Base-by-base conservation (phyloP, 37 sponge, comb jelly and placozoan genomes). In the Oopsacas minuta region DNA sequence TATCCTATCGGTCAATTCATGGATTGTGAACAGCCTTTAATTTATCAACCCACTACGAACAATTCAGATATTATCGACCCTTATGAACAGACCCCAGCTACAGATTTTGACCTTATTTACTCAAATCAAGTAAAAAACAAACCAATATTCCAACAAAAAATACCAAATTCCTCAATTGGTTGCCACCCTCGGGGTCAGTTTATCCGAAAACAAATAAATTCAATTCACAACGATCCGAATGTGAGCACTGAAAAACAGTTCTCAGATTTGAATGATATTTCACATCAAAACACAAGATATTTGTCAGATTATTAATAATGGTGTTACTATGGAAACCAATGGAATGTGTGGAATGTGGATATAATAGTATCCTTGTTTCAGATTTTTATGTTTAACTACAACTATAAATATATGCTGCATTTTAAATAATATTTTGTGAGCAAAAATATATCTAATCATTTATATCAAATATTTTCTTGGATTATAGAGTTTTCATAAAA, bases 331-430 rank as follows among this genome's bases (percentile, higher is more conserved):
- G 22, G 28, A 32, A 61, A 10, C 28, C 32, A 3, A 61, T 20
- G 22, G 75, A 61, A 61, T 61, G 75, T 61, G 75, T 61, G 51
- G 51, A 46, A 46, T 46, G 51, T 46, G 51, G 51, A 46, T 46
- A 46, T 12, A 46, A 46, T 46, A 46, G 51, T 46, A 46, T 46
- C 51, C 17, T 17, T 46, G 51, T 46, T 46, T 61, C 22, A 32
- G 75, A 61, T 61, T 61, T 61, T 61, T 61, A 61, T 61, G 75
- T 61, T 61, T 3, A 61, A 34, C n/a, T n/a, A n/a, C n/a, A 61
- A 3, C 7, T 34, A 17, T 46, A 22, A 46, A 46, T 22, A 46
- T 46, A 32, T 32, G 75, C 22, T 61, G 75, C 75, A 61, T 61
- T 61, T 61, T 61, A 61, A 61, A 20, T 61, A 32, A 61, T 32